phyloP scores from a whole-genome alignment of 2,888 invertebrate species.

The Drosophila cognata region DNA sequence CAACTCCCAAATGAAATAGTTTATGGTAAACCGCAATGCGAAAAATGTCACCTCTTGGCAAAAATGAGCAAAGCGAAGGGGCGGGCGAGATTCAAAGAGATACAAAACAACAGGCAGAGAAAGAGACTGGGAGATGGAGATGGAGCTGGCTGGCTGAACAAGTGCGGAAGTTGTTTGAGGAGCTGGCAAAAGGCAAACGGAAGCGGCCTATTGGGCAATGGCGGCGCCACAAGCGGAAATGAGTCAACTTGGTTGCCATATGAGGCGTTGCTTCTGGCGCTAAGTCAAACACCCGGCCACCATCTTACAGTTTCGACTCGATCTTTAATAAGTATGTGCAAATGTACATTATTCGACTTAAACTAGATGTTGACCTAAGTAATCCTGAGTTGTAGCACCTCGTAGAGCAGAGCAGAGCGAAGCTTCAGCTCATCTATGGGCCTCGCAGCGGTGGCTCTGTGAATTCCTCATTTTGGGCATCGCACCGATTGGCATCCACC shows the following conservation, averaged over 20 bases:
- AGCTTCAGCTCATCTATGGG: conserved; percentile 65
- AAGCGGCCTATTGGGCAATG: conserved; percentile 77
- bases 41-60: conserved; percentile 84
- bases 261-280: conserved; percentile 54
- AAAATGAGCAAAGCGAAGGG: conserved; percentile 66
- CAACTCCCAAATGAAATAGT: conserved; percentile 80
- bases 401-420: conserved; percentile 3
- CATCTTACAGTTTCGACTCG: conserved; percentile 26
- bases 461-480: conserved; percentile 86
- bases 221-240: conserved; percentile 78
- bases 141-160: conserved; percentile 52
- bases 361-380: conserved; percentile 30
- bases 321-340: conserved; percentile 43
- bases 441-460: conserved; percentile 86
- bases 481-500: conserved; percentile 86
- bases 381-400: conserved; percentile 40
- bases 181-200: conserved; percentile 71
- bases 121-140: not conserved
- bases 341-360: conserved; percentile 20
- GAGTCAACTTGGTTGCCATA: conserved; percentile 76
- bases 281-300: conserved; percentile 29
- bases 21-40: conserved; percentile 85
- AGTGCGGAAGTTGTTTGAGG: conserved; percentile 76
- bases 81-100: conserved; percentile 51
- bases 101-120: conserved; percentile 17